These are phyloP conservation scores for Nineta flava DNA, from an alignment of 2,888 invertebrate species.

Conservation along the genomic window DNA sequence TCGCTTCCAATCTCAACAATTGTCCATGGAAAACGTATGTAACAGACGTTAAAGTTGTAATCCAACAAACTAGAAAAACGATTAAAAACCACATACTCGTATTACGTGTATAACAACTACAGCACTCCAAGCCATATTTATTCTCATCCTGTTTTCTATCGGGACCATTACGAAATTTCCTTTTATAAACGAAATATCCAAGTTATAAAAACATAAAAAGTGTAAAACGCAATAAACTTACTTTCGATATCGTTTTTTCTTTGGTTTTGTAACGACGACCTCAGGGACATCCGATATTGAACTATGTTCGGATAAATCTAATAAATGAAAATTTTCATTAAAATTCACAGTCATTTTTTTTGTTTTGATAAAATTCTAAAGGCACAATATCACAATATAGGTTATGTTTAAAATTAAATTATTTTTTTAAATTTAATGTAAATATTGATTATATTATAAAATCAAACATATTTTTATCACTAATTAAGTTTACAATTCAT, in stretches of 20 bases:
- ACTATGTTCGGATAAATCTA: slow-evolving; percentile 43
- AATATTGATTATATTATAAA: too few relatives aligned
- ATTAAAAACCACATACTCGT: not conserved
- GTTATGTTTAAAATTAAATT: not conserved
- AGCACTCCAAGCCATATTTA: not conserved
- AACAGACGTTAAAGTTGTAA: slow-evolving; percentile 14
- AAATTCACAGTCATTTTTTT: not conserved
- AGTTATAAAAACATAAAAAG: not conserved
- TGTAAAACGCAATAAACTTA: slow-evolving; percentile 1
- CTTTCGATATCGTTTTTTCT: slow-evolving; percentile 15
- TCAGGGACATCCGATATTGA: slow-evolving; percentile 23
- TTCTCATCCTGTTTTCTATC: not conserved
- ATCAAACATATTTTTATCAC: too few relatives aligned
- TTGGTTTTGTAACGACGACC: slow-evolving; percentile 12
- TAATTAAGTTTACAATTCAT: too few relatives aligned
- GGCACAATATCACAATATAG: not conserved
- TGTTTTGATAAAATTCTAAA: not conserved
- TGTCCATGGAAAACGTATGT: slow-evolving; percentile 14
- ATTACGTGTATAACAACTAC: slow-evolving; percentile 6
- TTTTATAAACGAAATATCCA: not conserved
- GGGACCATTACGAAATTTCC: not conserved
- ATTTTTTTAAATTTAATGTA: too few relatives aligned
- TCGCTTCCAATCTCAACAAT: slow-evolving; percentile 13
- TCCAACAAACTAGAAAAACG: slow-evolving; percentile 12
- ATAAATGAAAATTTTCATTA: slow-evolving; percentile 46